These are phyloP conservation scores for Sebastes hopkinsi DNA, from an alignment of 2,797 vertebrate species.

Conservation along the genomic window DNA sequence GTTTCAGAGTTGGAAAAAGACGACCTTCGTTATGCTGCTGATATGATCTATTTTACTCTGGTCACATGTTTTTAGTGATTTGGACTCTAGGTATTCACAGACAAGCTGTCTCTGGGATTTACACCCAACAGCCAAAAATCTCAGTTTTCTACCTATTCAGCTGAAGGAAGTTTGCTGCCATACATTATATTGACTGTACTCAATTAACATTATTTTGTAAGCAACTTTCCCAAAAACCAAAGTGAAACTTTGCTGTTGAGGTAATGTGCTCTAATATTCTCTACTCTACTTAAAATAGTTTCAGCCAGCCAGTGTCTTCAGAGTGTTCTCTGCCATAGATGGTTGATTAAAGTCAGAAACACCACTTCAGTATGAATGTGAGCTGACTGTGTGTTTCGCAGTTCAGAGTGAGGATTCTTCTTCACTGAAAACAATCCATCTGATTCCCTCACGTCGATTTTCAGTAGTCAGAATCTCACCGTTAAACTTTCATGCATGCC, in stretches of 20 bases:
- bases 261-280: neutral
- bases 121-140: neutral
- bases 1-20: neutral
- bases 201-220: neutral
- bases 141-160: neutral
- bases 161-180: neutral
- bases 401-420: neutral
- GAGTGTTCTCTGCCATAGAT: neutral
- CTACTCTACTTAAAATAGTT: neutral
- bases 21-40: neutral
- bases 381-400: neutral
- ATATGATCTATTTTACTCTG: neutral
- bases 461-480: neutral
- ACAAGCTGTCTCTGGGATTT: neutral
- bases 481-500: neutral
- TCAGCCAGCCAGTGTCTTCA: neutral
- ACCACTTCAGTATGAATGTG: neutral
- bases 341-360: neutral
- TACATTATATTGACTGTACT: neutral
- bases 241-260: neutral
- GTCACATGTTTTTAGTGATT: neutral
- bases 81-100: too few relatives aligned
- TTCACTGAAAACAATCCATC: neutral
- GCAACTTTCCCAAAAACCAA: neutral
- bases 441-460: neutral